Percentiles rank a stretch among this genome's conserved stretches.
Conservation (phyloP, 2,888 invertebrate genomes). For the Druceiella hillmani region DNA sequence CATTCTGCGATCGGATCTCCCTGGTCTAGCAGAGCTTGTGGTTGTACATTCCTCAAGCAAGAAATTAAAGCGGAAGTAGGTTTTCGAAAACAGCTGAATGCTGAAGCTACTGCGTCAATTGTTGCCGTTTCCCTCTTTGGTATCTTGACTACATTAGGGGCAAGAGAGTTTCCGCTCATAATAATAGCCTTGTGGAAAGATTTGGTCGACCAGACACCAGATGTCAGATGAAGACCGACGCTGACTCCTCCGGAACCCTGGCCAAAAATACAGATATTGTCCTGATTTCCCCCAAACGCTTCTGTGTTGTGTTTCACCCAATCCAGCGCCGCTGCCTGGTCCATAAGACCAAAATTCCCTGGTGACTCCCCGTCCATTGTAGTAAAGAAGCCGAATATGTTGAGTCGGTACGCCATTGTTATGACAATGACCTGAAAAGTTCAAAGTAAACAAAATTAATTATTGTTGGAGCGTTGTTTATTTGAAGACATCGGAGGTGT, state of each 20-base stretch:
- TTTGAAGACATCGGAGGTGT: too few species aligned
- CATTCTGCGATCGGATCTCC: constrained; percentile 58
- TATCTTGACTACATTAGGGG: constrained; percentile 56
- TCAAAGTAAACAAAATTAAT: constrained; percentile 8
- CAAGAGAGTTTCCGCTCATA: constrained; percentile 73
- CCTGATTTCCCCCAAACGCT: constrained; percentile 68
- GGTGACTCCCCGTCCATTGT: constrained; percentile 70
- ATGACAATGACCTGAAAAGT: constrained; percentile 65
- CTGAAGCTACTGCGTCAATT: constrained; percentile 58
- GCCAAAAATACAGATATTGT: constrained; percentile 72
- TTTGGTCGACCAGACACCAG: constrained; percentile 56
- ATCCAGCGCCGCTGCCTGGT: constrained; percentile 72
- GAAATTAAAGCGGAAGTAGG: constrained; percentile 63
- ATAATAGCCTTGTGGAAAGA: constrained; percentile 71
- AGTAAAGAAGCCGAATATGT: constrained; percentile 80
- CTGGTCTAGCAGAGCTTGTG: constrained; percentile 55
- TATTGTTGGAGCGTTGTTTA: too few species aligned
- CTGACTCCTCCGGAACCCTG: constrained; percentile 77
- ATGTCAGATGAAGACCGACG: constrained; percentile 69
- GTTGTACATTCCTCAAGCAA: constrained; percentile 61
- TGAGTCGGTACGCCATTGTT: constrained; percentile 72
- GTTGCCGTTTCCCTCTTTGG: constrained; percentile 57
- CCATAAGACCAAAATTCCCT: constrained; percentile 76
- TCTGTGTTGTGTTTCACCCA: constrained; percentile 76
- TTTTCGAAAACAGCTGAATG: constrained; percentile 63